phyloP scores from a whole-genome alignment of 2,888 invertebrate species.

The Leptura quadrifasciata region DNA sequence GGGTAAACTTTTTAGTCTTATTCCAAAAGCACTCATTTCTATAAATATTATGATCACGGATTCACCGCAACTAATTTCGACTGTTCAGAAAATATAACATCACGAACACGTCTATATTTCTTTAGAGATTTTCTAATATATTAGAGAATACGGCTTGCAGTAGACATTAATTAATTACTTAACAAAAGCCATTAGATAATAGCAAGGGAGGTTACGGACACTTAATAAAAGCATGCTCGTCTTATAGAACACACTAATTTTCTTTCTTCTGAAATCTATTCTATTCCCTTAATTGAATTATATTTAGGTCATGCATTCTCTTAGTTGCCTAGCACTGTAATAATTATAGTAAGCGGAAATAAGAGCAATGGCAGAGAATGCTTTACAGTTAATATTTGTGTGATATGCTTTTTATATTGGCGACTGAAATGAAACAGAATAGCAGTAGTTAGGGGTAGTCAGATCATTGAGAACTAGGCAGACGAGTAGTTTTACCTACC shows the following conservation, averaged over 20 bases:
- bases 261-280: conserved; percentile 4
- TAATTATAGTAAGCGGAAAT: not conserved
- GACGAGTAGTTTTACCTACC: no score
- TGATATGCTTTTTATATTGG: not conserved
- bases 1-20: no score
- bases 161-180: conserved; percentile 24
- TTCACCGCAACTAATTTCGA: no score
- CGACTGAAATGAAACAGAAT: not conserved
- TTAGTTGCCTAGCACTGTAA: not conserved
- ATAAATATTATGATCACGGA: no score
- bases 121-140: not conserved
- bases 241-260: conserved; percentile 10
- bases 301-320: not conserved
- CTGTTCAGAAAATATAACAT: no score
- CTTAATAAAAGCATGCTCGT: conserved; percentile 9
- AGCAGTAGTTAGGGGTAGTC: not conserved
- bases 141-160: not conserved
- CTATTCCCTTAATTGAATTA: not conserved
- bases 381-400: not conserved
- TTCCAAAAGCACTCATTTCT: no score
- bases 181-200: conserved; percentile 23
- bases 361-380: no score
- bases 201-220: conserved; percentile 13
- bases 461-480: no score
- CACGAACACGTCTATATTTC: no score